A percentile compares a stretch with the other conserved stretches of the same genome.
phyloP scores from a whole-genome alignment of 2,113 vertebrate genomes.

The Chroicocephalus ridibundus region DNA sequence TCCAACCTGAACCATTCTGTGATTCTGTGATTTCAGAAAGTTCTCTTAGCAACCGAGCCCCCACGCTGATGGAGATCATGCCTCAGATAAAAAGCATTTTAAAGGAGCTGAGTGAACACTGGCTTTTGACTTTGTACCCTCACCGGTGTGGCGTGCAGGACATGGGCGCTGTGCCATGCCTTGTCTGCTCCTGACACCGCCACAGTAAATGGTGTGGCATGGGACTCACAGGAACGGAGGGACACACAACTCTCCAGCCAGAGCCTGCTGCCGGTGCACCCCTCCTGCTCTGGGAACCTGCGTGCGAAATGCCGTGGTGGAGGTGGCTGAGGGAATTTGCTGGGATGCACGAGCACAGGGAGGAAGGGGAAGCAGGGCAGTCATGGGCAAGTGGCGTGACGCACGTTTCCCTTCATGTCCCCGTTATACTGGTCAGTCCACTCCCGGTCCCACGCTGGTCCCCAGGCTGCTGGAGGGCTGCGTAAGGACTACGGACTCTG shows the following conservation, averaged over 20 bases:
- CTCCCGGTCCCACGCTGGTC: neutral
- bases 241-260: neutral
- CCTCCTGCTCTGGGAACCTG: neutral
- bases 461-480: neutral
- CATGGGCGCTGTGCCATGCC: neutral
- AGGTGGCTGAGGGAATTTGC: too few relatives aligned
- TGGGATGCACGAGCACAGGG: too few relatives aligned
- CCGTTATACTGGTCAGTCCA: neutral
- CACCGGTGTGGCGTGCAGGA: fast-evolving
- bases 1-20: too few relatives aligned
- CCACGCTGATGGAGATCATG: neutral
- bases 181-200: neutral
- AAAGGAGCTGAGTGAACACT: neutral
- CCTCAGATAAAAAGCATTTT: neutral
- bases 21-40: neutral
- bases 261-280: neutral
- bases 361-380: neutral
- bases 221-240: neutral
- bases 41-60: neutral
- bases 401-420: neutral
- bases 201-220: too few relatives aligned
- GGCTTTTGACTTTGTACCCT: neutral
- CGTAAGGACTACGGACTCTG: neutral
- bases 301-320: neutral
- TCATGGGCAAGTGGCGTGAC: neutral